phyloP scores from a whole-genome alignment of 2,888 invertebrate species.

The Odontomyia ornata region DNA sequence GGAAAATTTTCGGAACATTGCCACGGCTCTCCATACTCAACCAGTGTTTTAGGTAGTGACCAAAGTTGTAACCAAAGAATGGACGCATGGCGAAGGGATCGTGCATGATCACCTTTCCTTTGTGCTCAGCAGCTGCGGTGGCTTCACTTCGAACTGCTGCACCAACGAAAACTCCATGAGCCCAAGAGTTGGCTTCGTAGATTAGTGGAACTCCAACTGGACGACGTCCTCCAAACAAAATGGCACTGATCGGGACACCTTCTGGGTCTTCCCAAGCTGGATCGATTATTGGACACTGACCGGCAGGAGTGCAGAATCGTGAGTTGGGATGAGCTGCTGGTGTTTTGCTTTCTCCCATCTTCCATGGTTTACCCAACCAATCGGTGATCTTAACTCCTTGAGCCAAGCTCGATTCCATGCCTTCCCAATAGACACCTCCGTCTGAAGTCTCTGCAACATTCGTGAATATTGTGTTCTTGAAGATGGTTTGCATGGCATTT shows the following conservation, averaged over 20 bases:
- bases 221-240: constrained; percentile 94
- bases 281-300: constrained; percentile 96
- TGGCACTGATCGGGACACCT: constrained; percentile 96
- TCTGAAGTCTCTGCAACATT: constrained; percentile 96
- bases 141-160: constrained; percentile 95
- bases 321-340: constrained; percentile 98
- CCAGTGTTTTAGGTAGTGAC: constrained; percentile 96
- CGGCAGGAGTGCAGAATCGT: constrained; percentile 94
- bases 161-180: constrained; percentile 96
- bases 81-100: constrained; percentile 99
- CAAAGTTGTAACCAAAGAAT: constrained; percentile 99
- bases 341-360: constrained; percentile 69
- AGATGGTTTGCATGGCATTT: constrained; percentile 94
- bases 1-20: constrained; percentile 92
- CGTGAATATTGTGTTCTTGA: constrained; percentile 94
- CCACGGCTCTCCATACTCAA: constrained; percentile 80
- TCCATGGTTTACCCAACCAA: constrained; percentile 87
- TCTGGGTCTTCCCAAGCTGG: constrained; percentile 89
- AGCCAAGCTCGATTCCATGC: constrained; percentile 82
- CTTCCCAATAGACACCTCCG: constrained; percentile 99
- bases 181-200: constrained; percentile 92
- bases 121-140: constrained; percentile 96
- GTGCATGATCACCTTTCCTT: constrained; percentile 93
- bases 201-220: constrained; percentile 95
- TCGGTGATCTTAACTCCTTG: constrained; percentile 73